phyloP scores from a whole-genome alignment of 1,140 invertebrate genomes.

The Macrotrachela quadricornifera region DNA sequence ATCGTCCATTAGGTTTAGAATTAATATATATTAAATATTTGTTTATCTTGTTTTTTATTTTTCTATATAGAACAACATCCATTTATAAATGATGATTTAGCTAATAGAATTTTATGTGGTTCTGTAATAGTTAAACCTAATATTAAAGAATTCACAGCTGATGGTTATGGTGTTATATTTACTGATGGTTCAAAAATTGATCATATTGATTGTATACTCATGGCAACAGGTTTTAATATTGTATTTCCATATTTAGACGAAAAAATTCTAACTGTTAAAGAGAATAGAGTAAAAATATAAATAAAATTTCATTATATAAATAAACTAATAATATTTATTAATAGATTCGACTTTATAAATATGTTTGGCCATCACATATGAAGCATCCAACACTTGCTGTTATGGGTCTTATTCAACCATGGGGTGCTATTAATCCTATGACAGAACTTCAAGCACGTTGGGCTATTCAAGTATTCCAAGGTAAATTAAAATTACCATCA shows the following conservation, averaged over 20 bases:
- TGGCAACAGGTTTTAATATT: conserved; percentile 20
- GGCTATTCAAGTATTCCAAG: conserved; percentile 7
- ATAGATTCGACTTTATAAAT: conserved; percentile 31
- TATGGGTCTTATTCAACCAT: conserved; percentile 34
- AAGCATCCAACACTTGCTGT: conserved; percentile 28
- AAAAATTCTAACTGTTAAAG: conserved; percentile 15
- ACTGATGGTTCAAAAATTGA: conserved; percentile 21
- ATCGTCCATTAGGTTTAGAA: conserved; percentile 1
- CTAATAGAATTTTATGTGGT: conserved; percentile 33
- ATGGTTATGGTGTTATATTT: conserved; percentile 21
- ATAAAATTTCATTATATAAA: background rate
- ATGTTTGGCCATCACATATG: conserved; percentile 29
- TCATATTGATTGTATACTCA: conserved; percentile 17
- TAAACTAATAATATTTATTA: conserved; percentile 15
- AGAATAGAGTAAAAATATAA: conserved; percentile 11
- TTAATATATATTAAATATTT: conserved; percentile 8
- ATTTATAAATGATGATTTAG: conserved; percentile 37
- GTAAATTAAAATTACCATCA: conserved; percentile 12
- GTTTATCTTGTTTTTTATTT: background rate
- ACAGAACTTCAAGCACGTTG: background rate
- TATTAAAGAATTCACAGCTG: conserved; percentile 18
- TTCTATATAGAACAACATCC: conserved; percentile 29
- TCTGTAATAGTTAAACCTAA: conserved; percentile 27
- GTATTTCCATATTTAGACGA: conserved; percentile 20
- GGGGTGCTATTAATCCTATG: conserved; percentile 34